These are phyloP conservation scores for Polypedilum pembai DNA, from an alignment of 1,140 invertebrate genomes.

Conservation along the genomic window DNA sequence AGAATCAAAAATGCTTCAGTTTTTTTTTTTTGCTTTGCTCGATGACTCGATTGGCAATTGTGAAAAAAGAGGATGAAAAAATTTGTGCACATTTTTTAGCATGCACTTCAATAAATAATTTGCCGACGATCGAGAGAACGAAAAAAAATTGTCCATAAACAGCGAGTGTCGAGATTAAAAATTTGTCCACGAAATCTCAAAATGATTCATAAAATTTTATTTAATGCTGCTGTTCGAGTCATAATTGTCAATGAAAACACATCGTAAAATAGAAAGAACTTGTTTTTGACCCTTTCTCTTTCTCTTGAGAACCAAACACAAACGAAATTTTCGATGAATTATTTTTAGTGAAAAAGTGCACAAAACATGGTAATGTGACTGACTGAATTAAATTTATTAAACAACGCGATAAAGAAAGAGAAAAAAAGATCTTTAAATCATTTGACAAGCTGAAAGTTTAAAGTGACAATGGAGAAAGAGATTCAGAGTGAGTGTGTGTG, in stretches of 20 bases:
- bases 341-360: not conserved
- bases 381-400: slow-evolving; percentile 4
- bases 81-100: not conserved
- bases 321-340: too few relatives aligned
- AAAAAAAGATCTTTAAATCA: not conserved
- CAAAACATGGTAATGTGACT: not conserved
- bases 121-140: not conserved
- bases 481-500: not conserved
- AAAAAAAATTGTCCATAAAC: not conserved
- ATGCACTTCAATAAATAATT: not conserved
- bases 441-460: not conserved
- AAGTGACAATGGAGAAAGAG: not conserved
- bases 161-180: not conserved
- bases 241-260: slow-evolving; percentile 18
- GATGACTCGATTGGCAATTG: not conserved
- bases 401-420: not conserved
- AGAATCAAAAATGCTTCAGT: not conserved
- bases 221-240: not conserved
- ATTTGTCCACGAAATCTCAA: not conserved
- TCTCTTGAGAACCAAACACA: too few relatives aligned
- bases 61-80: not conserved
- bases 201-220: slow-evolving; percentile 4
- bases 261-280: slow-evolving; percentile 6
- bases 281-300: not conserved
- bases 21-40: not conserved